Percentiles rank a stretch among this genome's conserved stretches.
phyloP scores from a whole-genome alignment of 2,797 vertebrate species.

The Selene dorsalis region DNA sequence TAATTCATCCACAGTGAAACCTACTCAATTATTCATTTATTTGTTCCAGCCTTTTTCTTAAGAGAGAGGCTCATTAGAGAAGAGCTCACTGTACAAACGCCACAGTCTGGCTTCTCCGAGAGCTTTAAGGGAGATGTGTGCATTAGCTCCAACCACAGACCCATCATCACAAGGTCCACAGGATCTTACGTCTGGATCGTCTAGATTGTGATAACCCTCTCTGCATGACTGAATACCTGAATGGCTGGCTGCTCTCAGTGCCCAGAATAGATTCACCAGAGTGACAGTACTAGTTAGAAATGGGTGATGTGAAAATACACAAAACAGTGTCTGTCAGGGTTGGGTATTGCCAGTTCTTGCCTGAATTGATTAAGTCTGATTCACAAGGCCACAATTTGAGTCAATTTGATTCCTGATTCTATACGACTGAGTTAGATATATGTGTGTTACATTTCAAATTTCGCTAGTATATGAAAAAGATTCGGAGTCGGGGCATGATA shows the following conservation, averaged over 20 bases:
- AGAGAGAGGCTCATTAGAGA: slow-evolving; percentile 58
- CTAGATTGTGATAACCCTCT: slow-evolving; percentile 16
- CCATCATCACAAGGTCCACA: slow-evolving; percentile 30
- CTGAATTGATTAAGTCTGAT: no score
- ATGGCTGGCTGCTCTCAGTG: slow-evolving; percentile 8
- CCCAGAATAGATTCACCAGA: background rate
- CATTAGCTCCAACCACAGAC: slow-evolving; percentile 61
- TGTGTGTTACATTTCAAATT: no score
- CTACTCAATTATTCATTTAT: slow-evolving; percentile 72
- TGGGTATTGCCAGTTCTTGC: no score
- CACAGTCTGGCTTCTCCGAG: slow-evolving; percentile 26
- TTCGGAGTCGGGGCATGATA: no score
- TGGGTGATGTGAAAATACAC: background rate
- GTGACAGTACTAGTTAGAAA: background rate
- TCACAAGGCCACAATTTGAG: no score
- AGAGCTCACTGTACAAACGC: slow-evolving; percentile 30
- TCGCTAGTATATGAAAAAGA: no score
- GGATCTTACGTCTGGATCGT: background rate
- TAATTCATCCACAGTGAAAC: slow-evolving; percentile 66
- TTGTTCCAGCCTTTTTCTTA: slow-evolving; percentile 59
- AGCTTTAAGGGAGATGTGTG: slow-evolving; percentile 40
- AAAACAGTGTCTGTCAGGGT: background rate
- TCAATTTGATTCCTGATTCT: no score
- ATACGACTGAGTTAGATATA: no score
- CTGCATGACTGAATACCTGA: slow-evolving; percentile 8